Evolutionary conservation across 1,140 invertebrate genomes (phyloP).

Genomic region (Drusus annulatus): DNA sequence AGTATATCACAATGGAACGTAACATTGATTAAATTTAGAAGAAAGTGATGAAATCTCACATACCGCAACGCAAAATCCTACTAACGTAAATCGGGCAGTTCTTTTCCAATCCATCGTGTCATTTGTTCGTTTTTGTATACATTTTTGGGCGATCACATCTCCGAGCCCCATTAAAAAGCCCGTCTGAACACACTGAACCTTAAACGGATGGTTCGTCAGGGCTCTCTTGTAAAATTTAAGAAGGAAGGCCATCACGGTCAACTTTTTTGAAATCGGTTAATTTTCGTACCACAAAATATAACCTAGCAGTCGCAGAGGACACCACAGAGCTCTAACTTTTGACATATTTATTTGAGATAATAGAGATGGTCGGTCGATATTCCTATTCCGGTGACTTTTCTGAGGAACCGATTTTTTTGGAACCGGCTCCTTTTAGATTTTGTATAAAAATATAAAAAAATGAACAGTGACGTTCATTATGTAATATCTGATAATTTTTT

Average conservation of each 20-base stretch:
- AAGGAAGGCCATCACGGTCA: conserved; percentile 12
- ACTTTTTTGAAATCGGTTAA: no score
- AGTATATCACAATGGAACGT: no score
- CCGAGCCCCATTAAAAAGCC: conserved; percentile 48
- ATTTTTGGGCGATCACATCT: conserved; percentile 41
- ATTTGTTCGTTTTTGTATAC: conserved; percentile 18
- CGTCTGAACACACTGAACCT: conserved; percentile 37
- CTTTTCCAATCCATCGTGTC: conserved; percentile 36
- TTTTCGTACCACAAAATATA: conserved; percentile 1
- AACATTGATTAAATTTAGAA: background rate
- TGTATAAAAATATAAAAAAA: no score
- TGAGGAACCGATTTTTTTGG: no score
- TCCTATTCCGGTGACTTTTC: no score
- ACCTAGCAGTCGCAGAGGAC: background rate
- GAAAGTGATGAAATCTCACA: background rate
- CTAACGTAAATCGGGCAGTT: conserved; percentile 42
- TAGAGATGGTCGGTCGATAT: no score
- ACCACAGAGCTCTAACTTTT: conserved; percentile 21
- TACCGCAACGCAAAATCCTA: conserved; percentile 39
- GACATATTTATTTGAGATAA: no score
- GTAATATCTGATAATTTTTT: no score
- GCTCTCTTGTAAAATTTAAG: conserved; percentile 28
- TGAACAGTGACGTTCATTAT: no score
- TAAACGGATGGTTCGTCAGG: conserved; percentile 20
- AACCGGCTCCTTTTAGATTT: no score